Evolutionary conservation across 2,797 vertebrate species (phyloP).

Genomic region (Eurystomus glaucurus): DNA sequence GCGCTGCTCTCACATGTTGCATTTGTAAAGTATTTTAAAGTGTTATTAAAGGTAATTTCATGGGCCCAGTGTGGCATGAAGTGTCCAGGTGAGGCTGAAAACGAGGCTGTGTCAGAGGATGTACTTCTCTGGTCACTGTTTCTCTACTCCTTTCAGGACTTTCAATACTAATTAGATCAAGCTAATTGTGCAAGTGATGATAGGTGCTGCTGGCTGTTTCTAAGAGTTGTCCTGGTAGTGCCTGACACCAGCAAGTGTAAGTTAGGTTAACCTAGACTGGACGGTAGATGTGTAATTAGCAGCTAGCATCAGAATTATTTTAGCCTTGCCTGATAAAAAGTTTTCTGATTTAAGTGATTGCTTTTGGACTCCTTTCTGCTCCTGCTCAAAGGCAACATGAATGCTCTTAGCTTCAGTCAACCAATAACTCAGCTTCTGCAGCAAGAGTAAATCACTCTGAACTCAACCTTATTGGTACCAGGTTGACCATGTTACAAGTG

Average conservation of each 20-base stretch:
- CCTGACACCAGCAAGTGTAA: accelerated
- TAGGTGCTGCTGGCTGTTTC: background rate
- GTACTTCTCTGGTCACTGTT: background rate
- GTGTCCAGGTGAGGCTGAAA: background rate
- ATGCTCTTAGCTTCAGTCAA: background rate
- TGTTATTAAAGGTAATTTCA: background rate
- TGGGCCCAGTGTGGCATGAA: background rate
- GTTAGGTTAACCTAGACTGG: background rate
- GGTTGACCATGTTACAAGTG: accelerated
- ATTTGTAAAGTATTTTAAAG: background rate
- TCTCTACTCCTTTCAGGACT: background rate
- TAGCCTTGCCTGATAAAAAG: background rate
- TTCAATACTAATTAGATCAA: background rate
- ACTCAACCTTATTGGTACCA: background rate
- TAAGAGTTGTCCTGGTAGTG: background rate
- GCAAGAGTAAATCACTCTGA: background rate
- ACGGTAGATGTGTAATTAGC: background rate
- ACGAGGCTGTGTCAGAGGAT: background rate
- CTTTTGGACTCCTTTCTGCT: background rate
- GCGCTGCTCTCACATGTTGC: background rate
- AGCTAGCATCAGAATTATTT: background rate
- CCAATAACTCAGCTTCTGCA: background rate
- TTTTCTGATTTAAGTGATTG: background rate
- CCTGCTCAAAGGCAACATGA: accelerated
- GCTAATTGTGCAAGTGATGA: background rate